These are phyloP conservation scores for Troglohyphantes excavatus DNA, from an alignment of 2,888 invertebrate species.

Conservation along the genomic window DNA sequence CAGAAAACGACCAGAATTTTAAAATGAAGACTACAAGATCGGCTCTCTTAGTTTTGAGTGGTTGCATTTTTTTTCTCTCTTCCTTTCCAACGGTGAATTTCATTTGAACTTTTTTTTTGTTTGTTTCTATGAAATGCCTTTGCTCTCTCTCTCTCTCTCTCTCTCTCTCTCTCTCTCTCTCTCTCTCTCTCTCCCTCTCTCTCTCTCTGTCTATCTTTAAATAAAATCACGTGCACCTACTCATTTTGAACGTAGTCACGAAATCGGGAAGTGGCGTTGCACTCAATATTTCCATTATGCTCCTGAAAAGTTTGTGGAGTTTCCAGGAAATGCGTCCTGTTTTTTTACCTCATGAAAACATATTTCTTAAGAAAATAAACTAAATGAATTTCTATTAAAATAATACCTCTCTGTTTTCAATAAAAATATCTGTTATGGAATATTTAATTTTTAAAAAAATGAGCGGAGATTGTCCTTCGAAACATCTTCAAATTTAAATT, in stretches of 20 bases:
- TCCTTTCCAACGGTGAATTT: neutral
- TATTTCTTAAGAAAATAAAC: too few relatives aligned
- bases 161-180: constrained; percentile 2
- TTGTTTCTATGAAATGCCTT: neutral
- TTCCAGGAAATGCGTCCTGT: neutral
- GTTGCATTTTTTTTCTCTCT: neutral
- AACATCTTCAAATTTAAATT: too few relatives aligned
- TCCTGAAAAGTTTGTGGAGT: neutral
- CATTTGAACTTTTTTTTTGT: neutral
- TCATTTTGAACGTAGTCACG: neutral
- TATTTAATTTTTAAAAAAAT: too few relatives aligned
- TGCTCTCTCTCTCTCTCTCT: neutral
- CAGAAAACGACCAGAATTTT: neutral
- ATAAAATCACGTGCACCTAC: neutral
- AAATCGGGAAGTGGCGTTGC: neutral
- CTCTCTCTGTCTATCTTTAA: neutral
- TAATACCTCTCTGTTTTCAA: too few relatives aligned
- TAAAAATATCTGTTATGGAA: too few relatives aligned
- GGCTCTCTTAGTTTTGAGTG: neutral
- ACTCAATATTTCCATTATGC: neutral
- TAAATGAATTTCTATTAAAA: too few relatives aligned
- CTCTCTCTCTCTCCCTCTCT: neutral
- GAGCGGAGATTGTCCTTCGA: too few relatives aligned
- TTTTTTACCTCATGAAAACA: too few relatives aligned
- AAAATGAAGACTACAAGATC: neutral